Conservation (phyloP, 2,797 vertebrate genomes). For the Zalophus californianus region DNA sequence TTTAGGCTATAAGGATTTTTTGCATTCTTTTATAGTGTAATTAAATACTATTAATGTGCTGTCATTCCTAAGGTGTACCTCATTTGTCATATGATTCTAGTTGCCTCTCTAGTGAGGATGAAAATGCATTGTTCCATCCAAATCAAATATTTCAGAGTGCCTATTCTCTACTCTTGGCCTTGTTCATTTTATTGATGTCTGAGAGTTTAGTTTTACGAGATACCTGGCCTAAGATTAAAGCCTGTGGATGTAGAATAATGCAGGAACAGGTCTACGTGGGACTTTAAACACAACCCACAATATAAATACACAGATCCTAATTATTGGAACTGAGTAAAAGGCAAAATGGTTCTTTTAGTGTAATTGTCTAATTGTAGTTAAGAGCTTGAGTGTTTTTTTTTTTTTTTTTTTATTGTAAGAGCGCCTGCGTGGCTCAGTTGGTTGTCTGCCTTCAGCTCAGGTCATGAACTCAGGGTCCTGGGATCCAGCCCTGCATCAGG, state of each 20-base stretch:
- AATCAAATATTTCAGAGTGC: not conserved
- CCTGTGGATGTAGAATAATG: not conserved
- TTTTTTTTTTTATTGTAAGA: not conserved
- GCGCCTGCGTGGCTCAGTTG: not conserved
- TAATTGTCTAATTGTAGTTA: constrained; percentile 25
- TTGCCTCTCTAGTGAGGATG: constrained; percentile 13
- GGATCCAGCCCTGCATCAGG: not conserved
- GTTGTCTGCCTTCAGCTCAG: not conserved
- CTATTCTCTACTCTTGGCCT: not conserved
- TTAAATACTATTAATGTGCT: not conserved
- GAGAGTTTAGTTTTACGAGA: constrained; percentile 40
- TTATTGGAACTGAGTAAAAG: not conserved
- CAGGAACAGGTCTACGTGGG: not conserved
- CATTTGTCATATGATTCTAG: not conserved
- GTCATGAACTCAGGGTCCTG: not conserved
- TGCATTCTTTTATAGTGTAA: not conserved
- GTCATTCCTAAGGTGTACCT: not conserved
- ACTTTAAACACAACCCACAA: not conserved
- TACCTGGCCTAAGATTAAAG: not conserved
- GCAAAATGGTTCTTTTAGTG: not conserved
- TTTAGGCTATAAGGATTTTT: constrained; percentile 9
- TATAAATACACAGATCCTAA: not conserved
- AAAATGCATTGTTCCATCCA: not conserved
- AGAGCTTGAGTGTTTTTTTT: not conserved
- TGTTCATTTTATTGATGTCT: not conserved